Conservation (phyloP, 64 coral and sea anemone genomes). For the Montipora cactus region DNA sequence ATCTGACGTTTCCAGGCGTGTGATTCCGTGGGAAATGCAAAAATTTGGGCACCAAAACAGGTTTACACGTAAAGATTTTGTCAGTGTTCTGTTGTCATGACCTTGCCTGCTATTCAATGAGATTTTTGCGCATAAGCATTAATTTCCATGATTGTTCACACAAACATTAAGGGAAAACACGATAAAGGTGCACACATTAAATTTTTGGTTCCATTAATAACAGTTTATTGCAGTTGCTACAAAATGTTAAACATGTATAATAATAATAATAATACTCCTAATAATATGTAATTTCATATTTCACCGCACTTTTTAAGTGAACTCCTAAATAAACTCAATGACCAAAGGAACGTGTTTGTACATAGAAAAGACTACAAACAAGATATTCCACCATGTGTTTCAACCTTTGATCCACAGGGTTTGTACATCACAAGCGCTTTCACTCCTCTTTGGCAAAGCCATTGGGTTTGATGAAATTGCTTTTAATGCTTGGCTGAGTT, state of each 20-base stretch:
- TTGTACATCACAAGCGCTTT: background rate
- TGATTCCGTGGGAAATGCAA: too few relatives aligned
- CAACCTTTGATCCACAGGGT: constrained; percentile 16
- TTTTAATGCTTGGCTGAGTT: too few relatives aligned
- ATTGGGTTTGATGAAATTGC: too few relatives aligned
- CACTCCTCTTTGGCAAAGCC: background rate
- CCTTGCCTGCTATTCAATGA: too few relatives aligned
- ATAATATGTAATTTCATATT: background rate
- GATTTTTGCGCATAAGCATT: too few relatives aligned
- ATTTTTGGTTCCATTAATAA: constrained; percentile 25
- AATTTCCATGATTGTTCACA: too few relatives aligned
- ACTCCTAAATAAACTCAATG: background rate
- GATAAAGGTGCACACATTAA: background rate
- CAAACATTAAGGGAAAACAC: too few relatives aligned
- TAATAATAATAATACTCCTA: background rate
- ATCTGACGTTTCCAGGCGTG: too few relatives aligned
- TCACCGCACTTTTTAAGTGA: constrained; percentile 10
- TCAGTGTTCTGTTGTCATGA: too few relatives aligned
- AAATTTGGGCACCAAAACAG: too few relatives aligned
- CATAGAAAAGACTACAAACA: background rate
- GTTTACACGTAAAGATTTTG: too few relatives aligned
- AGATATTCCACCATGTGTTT: background rate
- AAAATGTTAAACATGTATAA: background rate
- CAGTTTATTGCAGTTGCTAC: constrained; percentile 57
- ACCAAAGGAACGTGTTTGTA: background rate